Evolutionary conservation across 2,113 vertebrate genomes (phyloP), one percentile per base, ranked within the genome.

Genomic region (Lutjanus erythropterus): DNA sequence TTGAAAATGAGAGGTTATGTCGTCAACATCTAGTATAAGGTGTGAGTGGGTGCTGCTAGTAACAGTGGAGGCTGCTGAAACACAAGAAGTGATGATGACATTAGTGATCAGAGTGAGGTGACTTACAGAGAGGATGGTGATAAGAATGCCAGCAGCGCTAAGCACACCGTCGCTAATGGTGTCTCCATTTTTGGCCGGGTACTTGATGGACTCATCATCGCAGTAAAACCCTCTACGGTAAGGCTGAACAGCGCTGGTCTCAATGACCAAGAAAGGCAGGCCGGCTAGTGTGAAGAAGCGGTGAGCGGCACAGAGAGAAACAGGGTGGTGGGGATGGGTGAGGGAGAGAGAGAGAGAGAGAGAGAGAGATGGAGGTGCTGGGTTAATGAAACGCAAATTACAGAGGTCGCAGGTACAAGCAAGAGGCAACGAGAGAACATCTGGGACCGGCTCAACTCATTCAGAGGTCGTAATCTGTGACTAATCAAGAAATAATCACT

Each of bases 181-280:
- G 91, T 99, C 97, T 71, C 96, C 94, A 0, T 90, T 91, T 94
- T 98, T 98, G 95, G 94, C 92, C 0, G 98, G 98, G 83, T 99
- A 99, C 93, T 94, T 96, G 95, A 99, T 98, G 92, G 97, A 97
- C 86, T 98, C 96, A 0, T 99, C 98, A 0, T 94, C 91, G 80
- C 98, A 99, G 94, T 99, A 98, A 95, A 99, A 98, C 52, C 98
- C 98, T 72, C 98, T 94, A 77, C 90, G 95, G 93, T 98, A 99
- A 61, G 95, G 95, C 71, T 88, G 91, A 78, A 99, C 96, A 89
- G 97, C 96, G 90, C 96, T 97, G 3, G 97, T 97, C 95, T 98
- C 97, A 47, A 98, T 98, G 94, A 99, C 96, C 92, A 99, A 94
- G 94, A 98, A 99, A 76, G 98, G 98, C 78, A 99, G 95, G 80